Conservation (phyloP, 1,140 invertebrate genomes). For the Euwallacea similis region DNA sequence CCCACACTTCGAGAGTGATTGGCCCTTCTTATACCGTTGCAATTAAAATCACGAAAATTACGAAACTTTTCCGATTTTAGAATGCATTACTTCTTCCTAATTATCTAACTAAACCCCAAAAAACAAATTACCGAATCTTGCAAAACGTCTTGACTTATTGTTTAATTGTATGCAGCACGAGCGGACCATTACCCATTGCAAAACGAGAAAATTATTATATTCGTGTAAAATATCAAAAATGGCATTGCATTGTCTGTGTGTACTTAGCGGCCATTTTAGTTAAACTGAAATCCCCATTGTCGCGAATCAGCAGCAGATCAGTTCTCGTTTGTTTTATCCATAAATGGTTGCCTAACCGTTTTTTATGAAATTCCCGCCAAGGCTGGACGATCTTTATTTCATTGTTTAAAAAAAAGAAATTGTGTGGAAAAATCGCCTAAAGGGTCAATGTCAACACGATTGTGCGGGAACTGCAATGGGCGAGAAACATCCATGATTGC, state of each 20-base stretch:
- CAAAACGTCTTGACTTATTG: conserved; percentile 7
- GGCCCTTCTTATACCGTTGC: too few relatives aligned
- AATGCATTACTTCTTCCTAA: too few relatives aligned
- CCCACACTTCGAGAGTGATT: too few relatives aligned
- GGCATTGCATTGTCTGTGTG: conserved; percentile 23
- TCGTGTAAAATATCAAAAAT: conserved; percentile 17
- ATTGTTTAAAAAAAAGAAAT: conserved; percentile 16
- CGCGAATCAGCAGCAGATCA: neutral
- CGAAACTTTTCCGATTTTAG: too few relatives aligned
- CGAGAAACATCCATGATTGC: too few relatives aligned
- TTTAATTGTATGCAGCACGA: conserved; percentile 5
- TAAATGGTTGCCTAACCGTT: neutral
- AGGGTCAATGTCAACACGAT: conserved; percentile 5
- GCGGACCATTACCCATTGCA: conserved; percentile 12
- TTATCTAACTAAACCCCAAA: neutral
- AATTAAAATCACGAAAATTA: too few relatives aligned
- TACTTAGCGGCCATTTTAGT: neutral
- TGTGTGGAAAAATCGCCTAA: neutral
- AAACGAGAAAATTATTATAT: conserved; percentile 19
- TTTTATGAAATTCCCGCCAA: conserved; percentile 18
- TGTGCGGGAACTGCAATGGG: too few relatives aligned
- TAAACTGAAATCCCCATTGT: neutral
- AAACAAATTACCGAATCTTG: neutral
- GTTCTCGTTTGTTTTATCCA: neutral
- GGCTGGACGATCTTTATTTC: conserved; percentile 15